phyloP scores from a whole-genome alignment of 2,888 invertebrate species.

The Drosophila ezoana region DNA sequence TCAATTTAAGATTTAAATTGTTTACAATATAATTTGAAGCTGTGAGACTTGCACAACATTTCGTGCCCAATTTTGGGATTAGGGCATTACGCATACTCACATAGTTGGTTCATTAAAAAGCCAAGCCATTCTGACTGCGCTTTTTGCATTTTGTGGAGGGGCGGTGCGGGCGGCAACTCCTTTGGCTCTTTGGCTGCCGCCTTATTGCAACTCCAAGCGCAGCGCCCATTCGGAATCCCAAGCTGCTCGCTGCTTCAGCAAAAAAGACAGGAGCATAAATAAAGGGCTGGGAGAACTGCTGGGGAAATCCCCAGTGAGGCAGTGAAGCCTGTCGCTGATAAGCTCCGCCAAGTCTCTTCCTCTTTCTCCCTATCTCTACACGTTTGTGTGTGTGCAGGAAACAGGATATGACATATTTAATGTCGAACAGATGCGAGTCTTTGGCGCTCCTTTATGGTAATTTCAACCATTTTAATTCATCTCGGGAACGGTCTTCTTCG shows the following conservation, averaged over 20 bases:
- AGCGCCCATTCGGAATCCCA: constrained; percentile 29
- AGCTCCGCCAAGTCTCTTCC: constrained; percentile 40
- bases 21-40: neutral
- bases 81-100: constrained; percentile 19
- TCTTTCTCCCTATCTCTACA: neutral
- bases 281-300: constrained; percentile 23
- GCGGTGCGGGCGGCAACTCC: constrained; percentile 5
- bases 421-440: constrained; percentile 77
- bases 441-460: constrained; percentile 24
- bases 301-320: constrained; percentile 33
- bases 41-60: neutral
- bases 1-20: neutral
- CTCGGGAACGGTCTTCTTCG: constrained; percentile 40
- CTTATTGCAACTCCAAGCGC: constrained; percentile 27
- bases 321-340: constrained; percentile 58
- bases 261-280: constrained; percentile 34
- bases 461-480: constrained; percentile 42
- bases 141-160: neutral
- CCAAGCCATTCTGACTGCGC: constrained; percentile 24
- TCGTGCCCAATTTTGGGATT: neutral
- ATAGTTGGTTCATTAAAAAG: constrained; percentile 24
- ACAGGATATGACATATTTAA: constrained; percentile 82
- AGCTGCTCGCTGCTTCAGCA: constrained; percentile 24
- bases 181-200: constrained; percentile 17
- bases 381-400: constrained; percentile 65